phyloP scores from a whole-genome alignment of 2,113 vertebrate species.

The Equus przewalskii region DNA sequence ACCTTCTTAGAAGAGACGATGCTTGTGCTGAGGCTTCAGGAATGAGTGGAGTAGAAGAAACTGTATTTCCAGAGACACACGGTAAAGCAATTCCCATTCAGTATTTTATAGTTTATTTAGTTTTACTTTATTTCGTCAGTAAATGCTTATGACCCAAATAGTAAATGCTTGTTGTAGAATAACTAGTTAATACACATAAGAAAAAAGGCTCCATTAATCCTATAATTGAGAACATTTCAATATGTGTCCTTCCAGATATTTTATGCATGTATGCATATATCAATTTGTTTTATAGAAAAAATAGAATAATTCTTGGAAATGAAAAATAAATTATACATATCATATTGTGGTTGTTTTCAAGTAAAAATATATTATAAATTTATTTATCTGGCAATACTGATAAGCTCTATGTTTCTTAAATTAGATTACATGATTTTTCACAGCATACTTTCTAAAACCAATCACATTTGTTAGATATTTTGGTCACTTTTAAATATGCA shows the following conservation, averaged over 20 bases:
- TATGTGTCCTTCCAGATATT: not conserved
- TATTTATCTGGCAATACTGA: not conserved
- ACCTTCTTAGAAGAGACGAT: not conserved
- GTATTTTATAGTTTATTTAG: not conserved
- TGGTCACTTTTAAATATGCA: not conserved
- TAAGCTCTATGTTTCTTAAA: not conserved
- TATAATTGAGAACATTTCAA: not conserved
- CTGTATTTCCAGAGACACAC: not conserved
- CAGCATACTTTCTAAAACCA: not conserved
- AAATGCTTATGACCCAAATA: not conserved
- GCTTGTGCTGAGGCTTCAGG: not conserved
- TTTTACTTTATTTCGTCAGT: not conserved
- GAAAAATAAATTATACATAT: not conserved
- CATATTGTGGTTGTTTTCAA: not conserved
- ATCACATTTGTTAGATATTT: not conserved
- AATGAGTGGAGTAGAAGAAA: slow-evolving; percentile 12
- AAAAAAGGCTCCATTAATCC: not conserved
- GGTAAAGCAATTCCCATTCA: not conserved
- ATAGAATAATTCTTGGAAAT: not conserved
- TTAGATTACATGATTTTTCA: not conserved
- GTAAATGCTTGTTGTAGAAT: not conserved
- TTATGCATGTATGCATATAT: not conserved
- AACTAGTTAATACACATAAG: not conserved
- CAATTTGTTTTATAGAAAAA: not conserved
- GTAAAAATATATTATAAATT: slow-evolving; percentile 3